Evolutionary conservation across 2,113 vertebrate species (phyloP).

Genomic region (Neolamprologus falcicula): DNA sequence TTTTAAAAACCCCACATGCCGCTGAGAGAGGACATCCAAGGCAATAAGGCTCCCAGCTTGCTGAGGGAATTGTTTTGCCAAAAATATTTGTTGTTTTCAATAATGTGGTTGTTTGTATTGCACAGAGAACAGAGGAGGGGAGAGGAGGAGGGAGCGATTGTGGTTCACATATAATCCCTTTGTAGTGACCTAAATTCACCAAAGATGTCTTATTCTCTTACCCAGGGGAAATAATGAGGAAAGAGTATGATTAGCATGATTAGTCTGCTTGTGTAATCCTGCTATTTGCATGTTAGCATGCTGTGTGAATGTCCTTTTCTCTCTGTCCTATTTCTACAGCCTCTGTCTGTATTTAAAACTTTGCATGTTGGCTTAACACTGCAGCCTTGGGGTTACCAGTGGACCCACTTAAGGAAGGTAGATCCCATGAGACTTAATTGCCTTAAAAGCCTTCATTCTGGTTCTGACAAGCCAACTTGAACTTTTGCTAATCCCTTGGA

Average conservation of each 20-base stretch:
- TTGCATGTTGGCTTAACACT: background rate
- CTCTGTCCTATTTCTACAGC: background rate
- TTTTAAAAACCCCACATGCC: background rate
- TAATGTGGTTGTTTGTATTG: slow-evolving; percentile 29
- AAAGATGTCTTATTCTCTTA: background rate
- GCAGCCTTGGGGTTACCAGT: background rate
- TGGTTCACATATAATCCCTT: background rate
- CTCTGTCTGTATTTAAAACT: background rate
- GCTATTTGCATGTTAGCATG: background rate
- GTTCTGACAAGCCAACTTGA: background rate
- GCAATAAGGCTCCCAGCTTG: slow-evolving; percentile 31
- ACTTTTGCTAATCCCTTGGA: slow-evolving; percentile 37
- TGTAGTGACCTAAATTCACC: slow-evolving; percentile 26
- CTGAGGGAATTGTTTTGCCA: slow-evolving; percentile 28
- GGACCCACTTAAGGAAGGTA: background rate
- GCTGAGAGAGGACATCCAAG: slow-evolving; percentile 15
- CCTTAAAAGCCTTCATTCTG: background rate
- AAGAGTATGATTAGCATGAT: slow-evolving; percentile 25
- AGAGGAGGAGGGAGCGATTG: background rate
- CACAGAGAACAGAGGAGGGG: background rate
- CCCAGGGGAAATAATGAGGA: background rate
- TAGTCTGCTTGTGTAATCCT: slow-evolving; percentile 5
- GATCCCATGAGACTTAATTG: slow-evolving; percentile 9
- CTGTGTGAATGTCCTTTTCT: background rate
- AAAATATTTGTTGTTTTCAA: slow-evolving; percentile 50